Evolutionary conservation across 2,113 vertebrate species (phyloP).

Genomic region (Lampris megalopsis): DNA sequence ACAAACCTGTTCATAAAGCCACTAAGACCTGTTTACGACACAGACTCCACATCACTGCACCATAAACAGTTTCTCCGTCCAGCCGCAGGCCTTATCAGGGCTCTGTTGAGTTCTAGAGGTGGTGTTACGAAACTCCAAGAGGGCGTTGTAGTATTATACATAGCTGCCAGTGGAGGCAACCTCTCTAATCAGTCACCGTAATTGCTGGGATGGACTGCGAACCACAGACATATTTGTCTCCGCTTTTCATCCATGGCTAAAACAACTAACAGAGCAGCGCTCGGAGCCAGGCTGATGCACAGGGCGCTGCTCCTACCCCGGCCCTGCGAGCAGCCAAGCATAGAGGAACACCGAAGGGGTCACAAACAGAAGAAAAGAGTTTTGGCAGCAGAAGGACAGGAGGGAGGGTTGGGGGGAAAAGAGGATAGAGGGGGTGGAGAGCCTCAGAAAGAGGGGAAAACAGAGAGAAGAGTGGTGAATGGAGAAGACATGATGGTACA

Average conservation of each 20-base stretch:
- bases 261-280: conserved; percentile 49
- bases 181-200: conserved; percentile 78
- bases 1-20: conserved; percentile 43
- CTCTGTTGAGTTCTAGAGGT: conserved; percentile 45
- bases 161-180: conserved; percentile 63
- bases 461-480: conserved; percentile 18
- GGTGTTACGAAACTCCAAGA: conserved; percentile 61
- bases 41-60: conserved; percentile 18
- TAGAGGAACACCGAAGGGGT: conserved; percentile 59
- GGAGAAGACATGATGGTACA: conserved; percentile 61
- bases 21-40: conserved; percentile 28
- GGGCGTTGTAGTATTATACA: conserved; percentile 68
- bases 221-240: conserved; percentile 77
- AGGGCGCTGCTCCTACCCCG: conserved; percentile 23
- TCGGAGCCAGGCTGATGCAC: conserved; percentile 5
- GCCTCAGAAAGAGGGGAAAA: conserved; percentile 46
- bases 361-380: conserved; percentile 64
- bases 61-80: conserved; percentile 25
- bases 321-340: conserved; percentile 59
- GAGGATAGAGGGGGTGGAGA: conserved; percentile 47
- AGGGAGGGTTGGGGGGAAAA: conserved; percentile 30
- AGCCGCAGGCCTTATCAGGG: conserved; percentile 49
- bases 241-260: conserved; percentile 68
- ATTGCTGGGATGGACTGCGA: conserved; percentile 77
- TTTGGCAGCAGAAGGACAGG: conserved; percentile 43